These are phyloP conservation scores for Cebus imitator DNA, from an alignment of 2,113 vertebrate species.

Conservation along the genomic window DNA sequence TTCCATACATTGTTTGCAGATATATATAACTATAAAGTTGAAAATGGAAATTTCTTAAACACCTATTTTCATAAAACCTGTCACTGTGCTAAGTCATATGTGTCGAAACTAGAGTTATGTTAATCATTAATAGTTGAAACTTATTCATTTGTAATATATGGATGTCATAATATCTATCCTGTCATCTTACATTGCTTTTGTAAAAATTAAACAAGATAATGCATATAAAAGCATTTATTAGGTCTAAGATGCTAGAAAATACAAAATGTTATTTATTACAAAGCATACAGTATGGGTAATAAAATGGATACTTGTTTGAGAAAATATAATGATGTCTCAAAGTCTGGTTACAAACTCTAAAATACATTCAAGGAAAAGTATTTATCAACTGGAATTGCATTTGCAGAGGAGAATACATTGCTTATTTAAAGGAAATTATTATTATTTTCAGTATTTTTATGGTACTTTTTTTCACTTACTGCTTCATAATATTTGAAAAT, in stretches of 20 bases:
- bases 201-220: background rate
- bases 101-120: background rate
- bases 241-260: background rate
- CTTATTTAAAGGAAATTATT: background rate
- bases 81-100: background rate
- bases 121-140: background rate
- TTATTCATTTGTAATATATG: background rate
- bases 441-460: background rate
- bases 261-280: background rate
- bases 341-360: background rate
- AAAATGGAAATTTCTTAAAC: background rate
- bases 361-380: background rate
- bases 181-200: background rate
- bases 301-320: background rate
- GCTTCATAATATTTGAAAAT: slow-evolving; percentile 29
- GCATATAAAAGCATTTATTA: background rate
- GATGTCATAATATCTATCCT: background rate
- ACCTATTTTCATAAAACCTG: background rate
- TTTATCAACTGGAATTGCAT: background rate
- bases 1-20: background rate
- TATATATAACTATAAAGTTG: background rate
- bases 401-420: slow-evolving; percentile 15
- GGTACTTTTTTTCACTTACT: background rate
- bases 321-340: background rate
- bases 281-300: background rate